These are phyloP conservation scores for Pangasianodon hypophthalmus DNA, from an alignment of 2,113 vertebrate species.

Conservation along the genomic window DNA sequence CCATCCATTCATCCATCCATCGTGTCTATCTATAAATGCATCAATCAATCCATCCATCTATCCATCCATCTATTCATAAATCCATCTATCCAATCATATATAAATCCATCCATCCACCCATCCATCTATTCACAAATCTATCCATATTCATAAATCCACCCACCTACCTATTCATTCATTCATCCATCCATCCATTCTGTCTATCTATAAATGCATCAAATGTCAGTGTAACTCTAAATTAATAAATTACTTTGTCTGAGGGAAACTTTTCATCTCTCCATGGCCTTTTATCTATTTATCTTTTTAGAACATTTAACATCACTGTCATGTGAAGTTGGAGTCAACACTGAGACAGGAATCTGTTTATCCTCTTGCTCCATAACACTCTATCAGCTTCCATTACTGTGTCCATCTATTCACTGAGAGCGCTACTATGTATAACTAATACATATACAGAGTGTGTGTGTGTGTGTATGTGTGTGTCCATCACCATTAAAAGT, in stretches of 20 bases:
- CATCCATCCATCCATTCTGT: background rate
- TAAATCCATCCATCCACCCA: background rate
- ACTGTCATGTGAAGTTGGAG: background rate
- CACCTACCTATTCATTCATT: background rate
- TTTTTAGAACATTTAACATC: background rate
- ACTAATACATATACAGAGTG: constrained; percentile 41
- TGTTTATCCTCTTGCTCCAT: background rate
- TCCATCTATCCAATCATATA: background rate
- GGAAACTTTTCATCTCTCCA: background rate
- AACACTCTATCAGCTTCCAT: background rate
- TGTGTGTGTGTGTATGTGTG: constrained; percentile 53
- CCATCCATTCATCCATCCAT: background rate
- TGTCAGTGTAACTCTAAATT: background rate
- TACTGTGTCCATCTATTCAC: background rate
- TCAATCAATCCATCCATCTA: background rate
- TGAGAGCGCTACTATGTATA: background rate
- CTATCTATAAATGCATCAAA: background rate
- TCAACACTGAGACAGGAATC: background rate
- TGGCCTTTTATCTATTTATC: background rate
- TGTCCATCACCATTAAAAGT: constrained; percentile 54
- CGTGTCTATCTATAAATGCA: background rate
- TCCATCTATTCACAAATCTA: background rate
- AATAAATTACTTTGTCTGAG: background rate
- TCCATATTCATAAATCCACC: background rate
- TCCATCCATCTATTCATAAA: background rate